Evolutionary conservation across 2,113 vertebrate species (phyloP).

Genomic region (Oriolus oriolus): DNA sequence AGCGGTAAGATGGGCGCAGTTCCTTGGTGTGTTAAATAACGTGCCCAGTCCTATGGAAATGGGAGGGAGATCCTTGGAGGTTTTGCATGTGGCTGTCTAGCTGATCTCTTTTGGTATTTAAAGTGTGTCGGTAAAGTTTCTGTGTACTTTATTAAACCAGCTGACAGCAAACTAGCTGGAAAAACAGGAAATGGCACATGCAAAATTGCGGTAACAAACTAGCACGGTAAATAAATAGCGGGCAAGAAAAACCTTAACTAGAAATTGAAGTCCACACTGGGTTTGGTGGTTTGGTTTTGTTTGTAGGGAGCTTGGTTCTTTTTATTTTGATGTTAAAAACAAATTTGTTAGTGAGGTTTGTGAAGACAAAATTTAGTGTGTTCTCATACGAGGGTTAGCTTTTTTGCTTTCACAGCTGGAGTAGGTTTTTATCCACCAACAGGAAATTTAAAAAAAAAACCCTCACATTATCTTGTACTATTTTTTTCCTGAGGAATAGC

Average conservation of each 20-base stretch:
- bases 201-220: background rate
- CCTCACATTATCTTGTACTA: background rate
- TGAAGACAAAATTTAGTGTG: background rate
- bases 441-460: background rate
- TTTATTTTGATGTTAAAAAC: background rate
- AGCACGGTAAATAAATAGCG: background rate
- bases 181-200: background rate
- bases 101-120: background rate
- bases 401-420: background rate
- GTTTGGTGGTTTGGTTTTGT: background rate
- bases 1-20: slow-evolving; percentile 77
- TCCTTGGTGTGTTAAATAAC: background rate
- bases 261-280: background rate
- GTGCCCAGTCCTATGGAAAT: fast-evolving
- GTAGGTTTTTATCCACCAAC: background rate
- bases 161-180: background rate
- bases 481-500: background rate
- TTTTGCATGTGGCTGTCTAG: background rate
- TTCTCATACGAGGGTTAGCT: background rate
- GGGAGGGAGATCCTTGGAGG: background rate
- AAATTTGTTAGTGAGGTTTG: background rate
- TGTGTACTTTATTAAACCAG: background rate
- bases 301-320: background rate
- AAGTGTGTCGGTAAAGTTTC: background rate
- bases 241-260: background rate